Evolutionary conservation across 1,140 invertebrate species (phyloP).

Genomic region (Homalodisca vitripennis): DNA sequence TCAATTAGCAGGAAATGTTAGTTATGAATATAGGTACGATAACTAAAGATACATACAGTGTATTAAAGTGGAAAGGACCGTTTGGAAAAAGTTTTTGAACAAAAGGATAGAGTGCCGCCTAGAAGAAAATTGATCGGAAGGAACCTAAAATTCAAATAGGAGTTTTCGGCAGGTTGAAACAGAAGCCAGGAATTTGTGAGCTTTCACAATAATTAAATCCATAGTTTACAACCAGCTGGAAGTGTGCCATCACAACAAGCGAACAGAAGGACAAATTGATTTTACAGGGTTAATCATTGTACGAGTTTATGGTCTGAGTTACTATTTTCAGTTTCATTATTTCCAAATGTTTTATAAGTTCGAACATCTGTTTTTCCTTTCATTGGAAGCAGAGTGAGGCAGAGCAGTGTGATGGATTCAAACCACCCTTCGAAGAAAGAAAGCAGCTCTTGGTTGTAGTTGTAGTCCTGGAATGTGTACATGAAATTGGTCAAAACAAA

Average conservation of each 20-base stretch:
- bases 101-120: not conserved
- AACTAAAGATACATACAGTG: not conserved
- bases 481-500: not conserved
- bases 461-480: not conserved
- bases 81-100: not conserved
- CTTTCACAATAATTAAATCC: not conserved
- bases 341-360: not conserved
- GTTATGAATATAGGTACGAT: not conserved
- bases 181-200: not conserved
- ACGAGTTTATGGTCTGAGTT: not conserved
- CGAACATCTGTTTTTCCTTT: not conserved
- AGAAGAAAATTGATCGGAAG: not conserved
- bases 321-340: not conserved
- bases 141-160: not conserved
- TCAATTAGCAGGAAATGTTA: not conserved
- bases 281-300: not conserved
- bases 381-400: not conserved
- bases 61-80: not conserved
- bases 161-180: not conserved
- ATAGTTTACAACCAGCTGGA: not conserved
- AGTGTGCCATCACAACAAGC: not conserved
- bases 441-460: not conserved
- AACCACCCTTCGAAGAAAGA: not conserved
- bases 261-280: not conserved
- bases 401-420: not conserved